These are phyloP conservation scores for Apostichopus parvimensis DNA, from an alignment of 35 echinoderm and acorn worm species.

Conservation along the genomic window DNA sequence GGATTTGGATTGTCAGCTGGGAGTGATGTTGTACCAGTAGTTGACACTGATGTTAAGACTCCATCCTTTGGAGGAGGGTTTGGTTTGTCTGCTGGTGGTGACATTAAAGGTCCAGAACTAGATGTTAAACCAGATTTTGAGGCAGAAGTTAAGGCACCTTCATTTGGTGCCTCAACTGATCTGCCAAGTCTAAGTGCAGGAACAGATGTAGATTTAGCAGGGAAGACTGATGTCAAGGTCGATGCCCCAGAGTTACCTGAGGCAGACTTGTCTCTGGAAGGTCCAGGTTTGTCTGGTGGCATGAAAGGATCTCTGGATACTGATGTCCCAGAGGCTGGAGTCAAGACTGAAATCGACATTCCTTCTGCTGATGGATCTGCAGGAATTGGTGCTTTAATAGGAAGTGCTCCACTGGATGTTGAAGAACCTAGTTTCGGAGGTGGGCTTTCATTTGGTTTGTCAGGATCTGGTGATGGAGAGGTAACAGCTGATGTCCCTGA, in stretches of 20 bases:
- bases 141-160: not conserved
- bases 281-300: conserved; percentile 40
- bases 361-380: conserved; percentile 46
- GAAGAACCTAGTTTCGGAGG: not conserved
- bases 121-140: not conserved
- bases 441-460: not conserved
- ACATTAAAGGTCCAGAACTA: not conserved
- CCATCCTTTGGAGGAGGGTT: conserved; percentile 1
- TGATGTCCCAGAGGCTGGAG: conserved; percentile 39
- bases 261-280: not conserved
- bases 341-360: conserved; percentile 52
- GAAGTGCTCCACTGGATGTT: conserved; percentile 7
- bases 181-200: conserved; percentile 50
- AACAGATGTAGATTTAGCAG: conserved; percentile 60
- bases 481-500: conserved; percentile 22
- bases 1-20: conserved; percentile 48
- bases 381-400: conserved; percentile 4
- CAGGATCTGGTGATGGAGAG: conserved; percentile 14
- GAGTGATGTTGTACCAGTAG: conserved; percentile 13
- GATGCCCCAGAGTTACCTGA: conserved; percentile 45
- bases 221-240: conserved; percentile 62
- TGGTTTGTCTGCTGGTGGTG: not conserved
- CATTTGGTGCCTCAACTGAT: not conserved
- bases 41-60: not conserved
- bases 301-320: conserved; percentile 18